Base-by-base conservation (phyloP, 2,888 invertebrate genomes). In the Ditula angustiorana region DNA sequence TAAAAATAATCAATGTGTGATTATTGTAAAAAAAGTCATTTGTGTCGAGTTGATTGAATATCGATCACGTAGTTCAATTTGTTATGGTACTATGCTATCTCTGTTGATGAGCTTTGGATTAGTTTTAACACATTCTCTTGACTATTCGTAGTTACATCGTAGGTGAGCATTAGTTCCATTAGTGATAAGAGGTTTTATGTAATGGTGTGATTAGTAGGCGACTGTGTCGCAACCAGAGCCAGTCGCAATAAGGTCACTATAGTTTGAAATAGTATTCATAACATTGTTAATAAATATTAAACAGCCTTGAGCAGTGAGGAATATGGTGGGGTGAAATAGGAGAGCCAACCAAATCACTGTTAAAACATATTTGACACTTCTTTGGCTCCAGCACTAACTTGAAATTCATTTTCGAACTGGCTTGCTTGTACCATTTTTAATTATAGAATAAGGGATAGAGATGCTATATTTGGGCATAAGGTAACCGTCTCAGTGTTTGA, bases 141-240 rank as follows among this genome's bases (percentile, higher is more conserved):
- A 55, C 55, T 35, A 61, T 28, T n/a, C 37, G 11, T 46, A 37
- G 47, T 37, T 37, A 50, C 11, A 30, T 28, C 35, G 21, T 8
- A 13, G 33, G 19, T 8, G 33, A 19, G 11, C 35, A 8, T 3
- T 23, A 37, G 61, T 37, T 61, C 28, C 49, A 62, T 49, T 49
- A 50, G 30, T 52, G 63, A 63, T 63, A 63, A 57, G 44, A 49
- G 41, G 26, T 49, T 21, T 56, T 55, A 24, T 24, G 21, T 52
- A 41, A n/a, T 56, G 56, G 37, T 16, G 41, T 41, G 62, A 57
- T 41, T 35, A 49, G 21, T 19, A 30, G 33, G 55, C n/a, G 37
- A 24, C 7, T 23, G 16, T 62, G 41, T 63, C 26, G 50, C 50
- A 52, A 58, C 10, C 10, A 16, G n/a, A 47, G 37, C 13, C 37